Base-by-base conservation (phyloP, 64 coral and sea anemone species). In the Montipora efflorescens region DNA sequence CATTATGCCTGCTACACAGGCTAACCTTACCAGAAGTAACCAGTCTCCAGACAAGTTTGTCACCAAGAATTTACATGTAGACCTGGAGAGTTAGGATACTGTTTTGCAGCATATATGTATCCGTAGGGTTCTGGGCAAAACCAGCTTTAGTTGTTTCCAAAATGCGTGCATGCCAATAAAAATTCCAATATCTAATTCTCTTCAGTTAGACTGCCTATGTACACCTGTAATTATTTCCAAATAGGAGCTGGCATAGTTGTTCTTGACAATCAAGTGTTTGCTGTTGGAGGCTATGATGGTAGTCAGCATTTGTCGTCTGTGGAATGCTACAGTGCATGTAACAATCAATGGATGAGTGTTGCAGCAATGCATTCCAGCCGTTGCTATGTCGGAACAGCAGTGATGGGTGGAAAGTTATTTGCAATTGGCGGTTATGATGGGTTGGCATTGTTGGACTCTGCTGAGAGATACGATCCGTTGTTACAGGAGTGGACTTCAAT, bases 361-460 rank as follows among this genome's bases (percentile, higher is more conserved):
- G 78, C 84, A 72, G 75, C 94, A 52, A 98, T 98, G 97, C 92
- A 89, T 21, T 94, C 90, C 44, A 98, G 94, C 46, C 88, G 97
- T 14, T 98, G 97, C 74, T 98, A 98, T 67, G 97, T 98, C 19
- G 97, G 97, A 9, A 81, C 91, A 28, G 93, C 89, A 19, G 82
- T 96, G 5, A 75, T 99, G 44, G 72, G 97, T 25, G 89, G 97
- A 51, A 95, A 90, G 89, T 89, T 99, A 9, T 95, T 90, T 88
- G 97, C 97, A 3, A 85, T 96, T 0, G 97, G 97, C 73, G 97
- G 97, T 2, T 99, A 99, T 44, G 97, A 99, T 68, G 97, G 97
- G 1, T 74, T 90, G 22, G 67, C 91, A 14, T 51, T 99, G 19
- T 84, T 96, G 18, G 95, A 99, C 73, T 90, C 97, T 9, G 80